Evolutionary conservation across 2,888 invertebrate species (phyloP), one percentile per base, ranked within the genome.

Genomic region (Frankliniella fusca): DNA sequence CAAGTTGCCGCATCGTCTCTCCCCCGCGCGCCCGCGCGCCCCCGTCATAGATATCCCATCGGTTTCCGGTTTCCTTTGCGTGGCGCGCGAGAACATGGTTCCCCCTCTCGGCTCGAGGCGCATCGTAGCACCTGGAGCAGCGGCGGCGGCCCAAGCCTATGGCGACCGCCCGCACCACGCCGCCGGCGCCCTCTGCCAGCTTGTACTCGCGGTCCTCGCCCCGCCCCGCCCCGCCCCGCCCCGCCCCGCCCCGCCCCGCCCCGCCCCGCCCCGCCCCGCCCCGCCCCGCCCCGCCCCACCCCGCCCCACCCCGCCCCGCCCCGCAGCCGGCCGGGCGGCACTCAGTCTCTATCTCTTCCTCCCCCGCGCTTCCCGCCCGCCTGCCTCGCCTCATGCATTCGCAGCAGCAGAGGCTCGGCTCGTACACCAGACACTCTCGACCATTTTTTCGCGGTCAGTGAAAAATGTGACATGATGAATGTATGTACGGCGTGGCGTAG

Each of bases 401-500:
- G 54, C 54, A 20, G 54, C 54, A 54, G 54, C 38, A 2, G 38
- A 5, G 38, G 38, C 38, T 23, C 70, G 38, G 38, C 38, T 23
- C 70, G 23, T 27, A 23, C 27, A 18, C 7, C 61, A 61, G 70
- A 27, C 70, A 76, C 70, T 76, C 70, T 23, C 70, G 70, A 76
- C 70, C 27, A 76, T 76, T 76, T 76, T 76, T 76, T 76, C 23
- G 70, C 70, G 70, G 70, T 76, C 70, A 76, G 70, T 76, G 70
- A 76, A 76, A 76, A 76, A 76, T 76, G 27, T 76, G 70, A 27
- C 27, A 27, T 76, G 70, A 76, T 76, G 70, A 76, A 76, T 76
- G 70, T 76, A 76, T 76, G 27, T 76, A 23, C 70, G 12, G 70
- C 27, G 11, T 5, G 70, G 23, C 7, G 23, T 3, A 8, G 23